phyloP scores from a whole-genome alignment of 2,888 invertebrate species.

The Branchipolynoe longqiensis region DNA sequence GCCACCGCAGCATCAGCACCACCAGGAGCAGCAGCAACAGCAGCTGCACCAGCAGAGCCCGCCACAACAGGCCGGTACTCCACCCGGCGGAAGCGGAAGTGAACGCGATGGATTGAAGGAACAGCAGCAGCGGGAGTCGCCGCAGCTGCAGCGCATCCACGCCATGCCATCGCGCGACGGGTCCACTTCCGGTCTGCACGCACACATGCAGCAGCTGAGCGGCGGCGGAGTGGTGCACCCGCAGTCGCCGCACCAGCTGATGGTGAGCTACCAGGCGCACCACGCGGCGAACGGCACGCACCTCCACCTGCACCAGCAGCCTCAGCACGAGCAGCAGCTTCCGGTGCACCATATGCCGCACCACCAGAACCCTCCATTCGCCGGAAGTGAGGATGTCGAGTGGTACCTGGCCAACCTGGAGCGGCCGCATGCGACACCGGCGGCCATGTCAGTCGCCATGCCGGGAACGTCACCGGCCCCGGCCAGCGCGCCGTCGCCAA shows the following conservation, averaged over 20 bases:
- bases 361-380: neutral
- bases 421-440: slow-evolving; percentile 12
- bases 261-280: no score
- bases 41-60: slow-evolving; percentile 18
- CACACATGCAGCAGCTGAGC: neutral
- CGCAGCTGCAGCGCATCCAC: neutral
- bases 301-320: neutral
- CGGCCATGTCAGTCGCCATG: neutral
- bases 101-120: neutral
- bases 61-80: neutral
- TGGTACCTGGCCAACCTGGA: slow-evolving; percentile 39
- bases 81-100: slow-evolving; percentile 17
- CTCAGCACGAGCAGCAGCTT: neutral
- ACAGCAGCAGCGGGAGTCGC: neutral
- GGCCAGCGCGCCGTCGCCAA: neutral
- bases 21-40: slow-evolving; percentile 11
- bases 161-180: neutral
- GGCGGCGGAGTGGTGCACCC: neutral
- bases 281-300: no score
- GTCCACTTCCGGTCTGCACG: neutral
- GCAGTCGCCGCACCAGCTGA: no score
- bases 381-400: slow-evolving; percentile 35
- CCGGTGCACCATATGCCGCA: neutral
- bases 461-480: slow-evolving; percentile 18
- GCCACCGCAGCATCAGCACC: neutral